Evolutionary conservation across 2,888 invertebrate species (phyloP).

Genomic region (Parnassius mnemosyne): DNA sequence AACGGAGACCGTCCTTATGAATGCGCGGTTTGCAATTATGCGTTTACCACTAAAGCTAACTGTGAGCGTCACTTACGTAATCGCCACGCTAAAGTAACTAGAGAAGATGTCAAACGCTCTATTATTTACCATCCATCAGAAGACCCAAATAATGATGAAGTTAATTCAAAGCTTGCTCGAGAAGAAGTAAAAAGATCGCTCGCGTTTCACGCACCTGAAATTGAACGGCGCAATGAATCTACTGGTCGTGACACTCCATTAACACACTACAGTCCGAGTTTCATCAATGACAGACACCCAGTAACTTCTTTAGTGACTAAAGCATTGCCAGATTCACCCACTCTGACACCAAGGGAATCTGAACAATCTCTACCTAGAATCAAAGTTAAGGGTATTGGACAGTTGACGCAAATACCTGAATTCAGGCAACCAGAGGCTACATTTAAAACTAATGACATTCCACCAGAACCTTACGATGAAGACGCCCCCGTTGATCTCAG

Average conservation of each 20-base stretch:
- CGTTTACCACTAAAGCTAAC: conserved; percentile 98
- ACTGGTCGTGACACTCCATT: conserved; percentile 68
- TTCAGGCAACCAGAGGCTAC: conserved; percentile 60
- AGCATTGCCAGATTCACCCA: conserved; percentile 59
- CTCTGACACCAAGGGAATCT: conserved; percentile 57
- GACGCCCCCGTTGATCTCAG: conserved; percentile 86
- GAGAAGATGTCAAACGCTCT: conserved; percentile 93
- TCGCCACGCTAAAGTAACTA: conserved; percentile 90
- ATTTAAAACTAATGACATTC: conserved; percentile 57
- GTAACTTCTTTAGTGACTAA: conserved; percentile 58
- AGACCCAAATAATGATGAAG: conserved; percentile 89
- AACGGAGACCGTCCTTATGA: conserved; percentile 97
- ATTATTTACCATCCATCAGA: conserved; percentile 94
- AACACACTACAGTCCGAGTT: conserved; percentile 65
- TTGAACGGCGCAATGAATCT: conserved; percentile 64
- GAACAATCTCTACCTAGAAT: conserved; percentile 72
- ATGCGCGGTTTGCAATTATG: conserved; percentile 96
- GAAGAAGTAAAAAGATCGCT: conserved; percentile 80
- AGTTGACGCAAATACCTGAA: conserved; percentile 80
- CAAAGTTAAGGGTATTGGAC: conserved; percentile 83
- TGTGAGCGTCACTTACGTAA: conserved; percentile 97
- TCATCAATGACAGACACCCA: conserved; percentile 73
- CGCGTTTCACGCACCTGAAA: conserved; percentile 77
- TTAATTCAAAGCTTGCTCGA: conserved; percentile 76
- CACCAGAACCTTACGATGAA: conserved; percentile 66